Base-by-base conservation (phyloP, 2,113 vertebrate species). In the Hirundichthys speculiger region DNA sequence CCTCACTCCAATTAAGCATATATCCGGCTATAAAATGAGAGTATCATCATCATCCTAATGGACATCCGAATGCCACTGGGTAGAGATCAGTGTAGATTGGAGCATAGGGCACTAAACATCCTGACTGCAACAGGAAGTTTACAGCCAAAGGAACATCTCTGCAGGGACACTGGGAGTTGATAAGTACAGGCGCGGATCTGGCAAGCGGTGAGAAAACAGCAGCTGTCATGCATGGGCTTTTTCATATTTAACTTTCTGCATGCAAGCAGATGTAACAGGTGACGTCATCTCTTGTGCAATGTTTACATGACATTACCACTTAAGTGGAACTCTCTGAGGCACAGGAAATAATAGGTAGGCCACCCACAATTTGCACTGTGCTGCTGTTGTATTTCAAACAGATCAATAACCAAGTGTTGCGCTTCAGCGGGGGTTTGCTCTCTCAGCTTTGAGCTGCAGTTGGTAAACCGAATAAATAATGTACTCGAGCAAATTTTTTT, bases 111-210 rank as follows among this genome's bases (percentile, higher is more conserved):
- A 40, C 62, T 64, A 39, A 85, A 90, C 85, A 85, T 89, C 88
- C 86, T 87, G 82, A 59, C 20, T 49, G 55, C 48, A 57, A 54
- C 61, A 72, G 77, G 80, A 90, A 90, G 88, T 90, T 89, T 88
- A 88, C 77, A 71, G 59, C 46, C 45, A 38, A 43, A 21, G 47
- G 30, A 58, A 40, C 49, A 41, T 70, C 64, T 75, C 74, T 47
- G 75, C 58, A 15, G 72, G 58, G 75, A 80, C 50, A 60, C 70
- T 56, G 48, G 70, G 61, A 55, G 59, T 50, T 51, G 63, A 80
- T 83, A 77, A 80, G 71, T 34, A 16, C 51, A 77, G 39, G n/a
- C 75, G 27, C 34, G 56, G 55, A 59, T 69, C 68, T 69, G 78
- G 53, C 49, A n/a, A 46, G 4, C 34, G 49, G 56, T 45, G 64